A percentile compares a stretch with the other conserved stretches of the same genome.
phyloP scores from a whole-genome alignment of 2,797 vertebrate genomes.

The Enteromius argenteus region DNA sequence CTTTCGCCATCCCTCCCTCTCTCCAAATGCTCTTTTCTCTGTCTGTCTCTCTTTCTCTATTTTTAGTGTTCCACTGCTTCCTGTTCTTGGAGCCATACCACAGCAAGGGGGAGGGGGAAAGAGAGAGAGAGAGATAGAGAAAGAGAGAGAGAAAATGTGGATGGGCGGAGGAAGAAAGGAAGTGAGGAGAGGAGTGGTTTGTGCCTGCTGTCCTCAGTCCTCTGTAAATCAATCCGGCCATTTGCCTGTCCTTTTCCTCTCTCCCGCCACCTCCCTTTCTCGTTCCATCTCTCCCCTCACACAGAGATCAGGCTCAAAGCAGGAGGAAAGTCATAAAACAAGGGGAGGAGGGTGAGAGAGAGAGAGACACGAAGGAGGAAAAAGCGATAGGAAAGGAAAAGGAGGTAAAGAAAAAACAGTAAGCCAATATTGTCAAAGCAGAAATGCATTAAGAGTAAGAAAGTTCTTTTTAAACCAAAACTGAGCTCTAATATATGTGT shows the following conservation, averaged over 20 bases:
- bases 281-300: slow-evolving; percentile 54
- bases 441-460: slow-evolving; percentile 23
- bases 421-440: slow-evolving; percentile 45
- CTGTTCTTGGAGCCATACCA: slow-evolving; percentile 81
- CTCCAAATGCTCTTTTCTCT: slow-evolving; percentile 48
- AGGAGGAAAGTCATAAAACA: slow-evolving; percentile 60
- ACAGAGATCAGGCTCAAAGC: slow-evolving; percentile 68
- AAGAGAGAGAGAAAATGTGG: slow-evolving; percentile 47
- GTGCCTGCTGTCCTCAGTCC: slow-evolving; percentile 78
- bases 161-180: slow-evolving; percentile 66
- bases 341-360: background rate
- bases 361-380: background rate
- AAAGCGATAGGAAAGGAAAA: slow-evolving; percentile 10
- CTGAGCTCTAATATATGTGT: background rate
- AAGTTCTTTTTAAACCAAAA: slow-evolving; percentile 3
- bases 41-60: slow-evolving; percentile 77
- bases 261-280: slow-evolving; percentile 46
- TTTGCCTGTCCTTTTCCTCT: slow-evolving; percentile 54
- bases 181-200: slow-evolving; percentile 74
- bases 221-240: slow-evolving; percentile 79
- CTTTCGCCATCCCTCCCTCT: slow-evolving; percentile 33
- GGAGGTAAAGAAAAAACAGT: slow-evolving; percentile 42
- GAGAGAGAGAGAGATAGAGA: slow-evolving; percentile 52
- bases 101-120: slow-evolving; percentile 52
- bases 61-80: slow-evolving; percentile 82